Conservation (phyloP, 2,113 vertebrate genomes). For the Lophura nycthemera region DNA sequence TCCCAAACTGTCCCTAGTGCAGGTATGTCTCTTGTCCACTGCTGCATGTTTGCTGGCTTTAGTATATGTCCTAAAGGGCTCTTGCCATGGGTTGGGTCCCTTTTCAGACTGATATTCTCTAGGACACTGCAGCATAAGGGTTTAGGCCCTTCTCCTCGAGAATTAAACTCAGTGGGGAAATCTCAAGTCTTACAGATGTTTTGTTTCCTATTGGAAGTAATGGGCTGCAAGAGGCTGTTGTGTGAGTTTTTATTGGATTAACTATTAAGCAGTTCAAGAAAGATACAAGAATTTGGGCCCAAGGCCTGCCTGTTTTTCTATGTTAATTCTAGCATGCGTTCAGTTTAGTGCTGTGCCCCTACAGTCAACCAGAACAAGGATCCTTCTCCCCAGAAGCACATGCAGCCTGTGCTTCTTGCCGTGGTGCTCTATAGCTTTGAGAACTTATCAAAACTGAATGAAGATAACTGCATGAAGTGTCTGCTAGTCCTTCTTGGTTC, state of each 20-base stretch:
- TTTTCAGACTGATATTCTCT: background rate
- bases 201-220: background rate
- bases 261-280: background rate
- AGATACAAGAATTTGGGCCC: background rate
- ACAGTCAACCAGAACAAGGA: background rate
- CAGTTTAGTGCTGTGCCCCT: background rate
- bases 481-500: background rate
- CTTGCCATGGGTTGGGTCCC: background rate
- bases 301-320: background rate
- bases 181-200: background rate
- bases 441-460: background rate
- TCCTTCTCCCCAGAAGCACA: background rate
- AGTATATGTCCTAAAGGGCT: background rate
- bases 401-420: background rate
- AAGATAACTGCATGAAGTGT: background rate
- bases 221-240: background rate
- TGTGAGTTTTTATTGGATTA: background rate
- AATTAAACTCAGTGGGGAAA: background rate
- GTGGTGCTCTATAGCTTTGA: background rate
- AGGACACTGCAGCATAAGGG: background rate
- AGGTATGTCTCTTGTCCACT: background rate
- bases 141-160: background rate
- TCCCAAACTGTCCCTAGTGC: background rate
- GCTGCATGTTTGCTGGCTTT: background rate
- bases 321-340: background rate